Conservation (phyloP, 2,888 invertebrate species). For the Andrena haemorrhoa region DNA sequence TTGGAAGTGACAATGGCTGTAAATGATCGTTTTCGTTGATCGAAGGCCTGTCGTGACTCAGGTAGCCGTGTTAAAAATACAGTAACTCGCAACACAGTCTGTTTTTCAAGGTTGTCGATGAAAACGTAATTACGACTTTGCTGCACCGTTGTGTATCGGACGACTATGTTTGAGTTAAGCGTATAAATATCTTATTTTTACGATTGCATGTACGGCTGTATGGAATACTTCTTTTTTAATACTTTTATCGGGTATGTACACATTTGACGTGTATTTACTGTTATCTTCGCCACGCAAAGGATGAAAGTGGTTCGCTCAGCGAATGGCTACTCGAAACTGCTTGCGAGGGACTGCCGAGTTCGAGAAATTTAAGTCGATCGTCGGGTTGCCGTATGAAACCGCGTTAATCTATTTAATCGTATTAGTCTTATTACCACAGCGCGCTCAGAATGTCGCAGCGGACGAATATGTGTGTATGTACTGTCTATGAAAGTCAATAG, state of each 20-base stretch:
- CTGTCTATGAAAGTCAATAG: neutral
- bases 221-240: neutral
- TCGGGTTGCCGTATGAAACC: conserved; percentile 29
- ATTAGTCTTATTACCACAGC: neutral
- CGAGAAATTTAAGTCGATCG: neutral
- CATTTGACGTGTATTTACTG: neutral
- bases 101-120: conserved; percentile 18
- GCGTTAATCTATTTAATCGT: conserved; percentile 53
- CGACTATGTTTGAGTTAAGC: conserved; percentile 19
- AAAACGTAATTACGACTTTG: conserved; percentile 11
- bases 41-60: conserved; percentile 13
- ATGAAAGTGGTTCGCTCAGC: neutral
- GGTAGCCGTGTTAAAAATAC: conserved; percentile 12
- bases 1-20: neutral
- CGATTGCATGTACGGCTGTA: neutral
- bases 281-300: neutral
- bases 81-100: neutral
- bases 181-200: neutral
- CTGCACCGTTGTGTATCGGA: neutral
- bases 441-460: neutral
- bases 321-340: neutral
- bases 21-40: conserved; percentile 14
- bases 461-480: neutral
- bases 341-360: neutral
- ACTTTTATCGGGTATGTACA: neutral